Conservation (phyloP, 2,888 invertebrate genomes). For the Cyclophora albipunctata region DNA sequence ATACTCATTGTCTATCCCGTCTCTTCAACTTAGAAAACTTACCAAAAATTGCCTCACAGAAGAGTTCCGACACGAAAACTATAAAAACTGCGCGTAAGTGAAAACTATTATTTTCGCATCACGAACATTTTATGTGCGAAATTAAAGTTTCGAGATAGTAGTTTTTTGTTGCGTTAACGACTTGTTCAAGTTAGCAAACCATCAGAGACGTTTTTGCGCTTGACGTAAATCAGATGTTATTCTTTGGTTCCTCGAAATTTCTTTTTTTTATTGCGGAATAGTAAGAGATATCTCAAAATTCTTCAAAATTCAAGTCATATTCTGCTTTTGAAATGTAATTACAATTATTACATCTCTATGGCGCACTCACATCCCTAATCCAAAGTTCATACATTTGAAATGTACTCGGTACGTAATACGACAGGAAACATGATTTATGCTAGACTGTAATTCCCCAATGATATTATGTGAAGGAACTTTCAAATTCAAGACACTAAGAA, state of each 20-base stretch:
- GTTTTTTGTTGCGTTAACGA: constrained; percentile 35
- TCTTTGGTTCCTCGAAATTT: constrained; percentile 22
- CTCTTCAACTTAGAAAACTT: constrained; percentile 12
- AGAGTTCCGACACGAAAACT: constrained; percentile 23
- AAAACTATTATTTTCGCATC: constrained; percentile 37
- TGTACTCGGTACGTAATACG: constrained; percentile 31
- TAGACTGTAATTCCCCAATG: constrained; percentile 38
- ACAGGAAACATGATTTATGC: constrained; percentile 44
- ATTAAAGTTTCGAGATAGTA: constrained; percentile 32
- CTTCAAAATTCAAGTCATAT: no score
- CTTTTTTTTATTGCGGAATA: constrained; percentile 20
- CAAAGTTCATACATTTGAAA: neutral
- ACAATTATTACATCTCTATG: no score
- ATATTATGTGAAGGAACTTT: constrained; percentile 13
- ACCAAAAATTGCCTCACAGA: constrained; percentile 24
- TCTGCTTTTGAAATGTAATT: no score
- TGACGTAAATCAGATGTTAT: constrained; percentile 33
- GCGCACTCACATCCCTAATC: no score
- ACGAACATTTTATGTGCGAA: constrained; percentile 33
- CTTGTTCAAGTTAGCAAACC: constrained; percentile 30
- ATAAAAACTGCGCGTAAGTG: constrained; percentile 31
- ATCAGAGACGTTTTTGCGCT: constrained; percentile 34
- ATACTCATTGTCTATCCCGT: constrained; percentile 4
- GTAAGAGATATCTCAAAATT: constrained; percentile 11
- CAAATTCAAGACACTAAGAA: neutral